phyloP scores from a whole-genome alignment of 2,797 vertebrate species.

The Coranthus polyacanthus region DNA sequence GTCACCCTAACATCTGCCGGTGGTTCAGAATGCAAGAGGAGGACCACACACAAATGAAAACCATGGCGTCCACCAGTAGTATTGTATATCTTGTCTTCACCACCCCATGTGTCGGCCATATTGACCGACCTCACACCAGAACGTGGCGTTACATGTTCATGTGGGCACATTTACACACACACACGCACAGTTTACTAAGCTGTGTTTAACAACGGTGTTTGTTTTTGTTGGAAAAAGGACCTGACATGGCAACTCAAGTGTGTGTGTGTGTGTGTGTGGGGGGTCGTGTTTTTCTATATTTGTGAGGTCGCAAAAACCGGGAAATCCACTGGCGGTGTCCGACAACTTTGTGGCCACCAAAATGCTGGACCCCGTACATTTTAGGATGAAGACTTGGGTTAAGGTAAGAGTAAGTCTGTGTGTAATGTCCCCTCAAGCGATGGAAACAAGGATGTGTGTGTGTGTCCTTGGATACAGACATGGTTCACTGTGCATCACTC shows the following conservation, averaged over 20 bases:
- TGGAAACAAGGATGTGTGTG: conserved; percentile 3
- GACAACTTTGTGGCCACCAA: no score
- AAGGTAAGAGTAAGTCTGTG: no score
- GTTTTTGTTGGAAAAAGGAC: conserved; percentile 54
- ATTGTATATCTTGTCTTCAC: conserved; percentile 36
- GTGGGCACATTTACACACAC: conserved; percentile 13
- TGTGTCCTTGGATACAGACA: conserved; percentile 17
- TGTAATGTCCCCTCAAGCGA: no score
- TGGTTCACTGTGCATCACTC: conserved; percentile 47
- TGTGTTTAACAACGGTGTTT: conserved; percentile 49
- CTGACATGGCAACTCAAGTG: conserved; percentile 2
- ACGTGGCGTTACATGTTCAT: conserved; percentile 3
- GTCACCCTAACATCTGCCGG: conserved; percentile 76
- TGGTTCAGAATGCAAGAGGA: conserved; percentile 54
- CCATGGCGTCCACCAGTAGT: conserved; percentile 11
- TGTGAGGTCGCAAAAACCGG: neutral
- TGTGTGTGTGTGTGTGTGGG: neutral
- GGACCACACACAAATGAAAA: conserved; percentile 72
- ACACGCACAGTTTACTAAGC: conserved; percentile 10
- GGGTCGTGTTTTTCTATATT: neutral
- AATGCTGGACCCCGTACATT: no score
- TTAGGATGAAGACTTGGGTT: no score
- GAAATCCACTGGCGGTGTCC: no score
- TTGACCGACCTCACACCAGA: conserved; percentile 36
- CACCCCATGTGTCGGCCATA: conserved; percentile 43